A percentile compares a stretch with the other conserved stretches of the same genome.
These are phyloP conservation scores for Slavum lentiscoides DNA, from an alignment of 2,888 invertebrate genomes.

Conservation along the genomic window DNA sequence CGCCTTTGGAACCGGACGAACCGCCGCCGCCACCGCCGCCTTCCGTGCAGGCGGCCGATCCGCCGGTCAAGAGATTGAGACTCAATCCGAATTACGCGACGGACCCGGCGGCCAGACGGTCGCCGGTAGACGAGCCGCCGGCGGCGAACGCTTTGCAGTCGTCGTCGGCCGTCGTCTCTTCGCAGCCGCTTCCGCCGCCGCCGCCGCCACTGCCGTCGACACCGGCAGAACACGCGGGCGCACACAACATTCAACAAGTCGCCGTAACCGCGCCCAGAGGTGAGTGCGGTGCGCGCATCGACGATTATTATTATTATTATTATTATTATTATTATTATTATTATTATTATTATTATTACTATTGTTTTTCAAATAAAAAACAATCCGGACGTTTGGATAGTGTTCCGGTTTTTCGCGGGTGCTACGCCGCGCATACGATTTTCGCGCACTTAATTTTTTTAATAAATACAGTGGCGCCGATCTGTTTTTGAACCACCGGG, in stretches of 20 bases:
- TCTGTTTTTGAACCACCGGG: too few relatives aligned
- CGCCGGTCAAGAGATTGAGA: constrained; percentile 57
- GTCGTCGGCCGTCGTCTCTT: not conserved
- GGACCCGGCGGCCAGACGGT: constrained; percentile 33
- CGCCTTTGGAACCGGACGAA: constrained; percentile 55
- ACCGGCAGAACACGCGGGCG: not conserved
- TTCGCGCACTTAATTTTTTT: too few relatives aligned
- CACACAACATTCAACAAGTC: constrained; percentile 9
- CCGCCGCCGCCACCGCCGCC: constrained; percentile 34
- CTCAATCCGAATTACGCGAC: constrained; percentile 39
- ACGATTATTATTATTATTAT: too few relatives aligned
- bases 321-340: too few relatives aligned
- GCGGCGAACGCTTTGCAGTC: not conserved
- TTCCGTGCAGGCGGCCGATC: constrained; percentile 54
- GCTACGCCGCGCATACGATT: too few relatives aligned
- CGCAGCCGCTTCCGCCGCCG: not conserved
- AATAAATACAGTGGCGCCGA: too few relatives aligned
- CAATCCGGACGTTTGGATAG: too few relatives aligned
- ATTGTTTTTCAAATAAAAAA: too few relatives aligned
- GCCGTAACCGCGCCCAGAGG: constrained; percentile 17
- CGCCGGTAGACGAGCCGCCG: constrained; percentile 14
- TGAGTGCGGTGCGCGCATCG: not conserved
- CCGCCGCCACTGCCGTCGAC: not conserved
- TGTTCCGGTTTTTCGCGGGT: too few relatives aligned
- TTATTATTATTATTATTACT: too few relatives aligned